These are phyloP conservation scores for Microplitis deprimator DNA, from an alignment of 2,888 invertebrate genomes.

Conservation along the genomic window DNA sequence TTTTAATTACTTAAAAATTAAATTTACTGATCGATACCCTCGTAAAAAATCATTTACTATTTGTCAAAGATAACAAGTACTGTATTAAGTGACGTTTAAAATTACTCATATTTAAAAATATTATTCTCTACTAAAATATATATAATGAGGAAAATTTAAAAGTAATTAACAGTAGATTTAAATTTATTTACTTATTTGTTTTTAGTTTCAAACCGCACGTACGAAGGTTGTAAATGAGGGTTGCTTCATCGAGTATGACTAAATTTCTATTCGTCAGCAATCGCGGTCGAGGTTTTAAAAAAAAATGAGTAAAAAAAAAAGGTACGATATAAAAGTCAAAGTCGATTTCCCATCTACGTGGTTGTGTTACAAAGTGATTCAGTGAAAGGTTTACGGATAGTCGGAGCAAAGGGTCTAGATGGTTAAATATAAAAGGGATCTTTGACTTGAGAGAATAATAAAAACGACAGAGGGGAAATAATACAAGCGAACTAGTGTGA, in stretches of 20 bases:
- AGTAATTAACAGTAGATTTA: too few relatives aligned
- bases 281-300: slow-evolving; percentile 55
- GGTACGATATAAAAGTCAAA: neutral
- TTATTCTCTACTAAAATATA: too few relatives aligned
- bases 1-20: neutral
- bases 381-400: neutral
- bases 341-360: slow-evolving; percentile 22
- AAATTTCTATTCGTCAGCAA: slow-evolving; percentile 54
- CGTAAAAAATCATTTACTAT: too few relatives aligned
- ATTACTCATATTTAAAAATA: neutral
- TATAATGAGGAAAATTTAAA: too few relatives aligned
- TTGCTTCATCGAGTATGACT: slow-evolving; percentile 59
- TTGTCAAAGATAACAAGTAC: neutral
- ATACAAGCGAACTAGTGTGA: slow-evolving; percentile 16
- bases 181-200: too few relatives aligned
- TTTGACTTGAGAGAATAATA: slow-evolving; percentile 16
- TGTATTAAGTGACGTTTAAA: neutral
- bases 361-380: neutral
- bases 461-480: slow-evolving; percentile 32
- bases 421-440: slow-evolving; percentile 12
- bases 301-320: neutral
- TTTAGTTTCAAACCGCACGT: too few relatives aligned
- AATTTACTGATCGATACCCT: neutral
- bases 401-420: neutral
- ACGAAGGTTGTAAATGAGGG: slow-evolving; percentile 38